phyloP scores from a whole-genome alignment of 2,113 vertebrate genomes.

The Mormyrus iriodes region DNA sequence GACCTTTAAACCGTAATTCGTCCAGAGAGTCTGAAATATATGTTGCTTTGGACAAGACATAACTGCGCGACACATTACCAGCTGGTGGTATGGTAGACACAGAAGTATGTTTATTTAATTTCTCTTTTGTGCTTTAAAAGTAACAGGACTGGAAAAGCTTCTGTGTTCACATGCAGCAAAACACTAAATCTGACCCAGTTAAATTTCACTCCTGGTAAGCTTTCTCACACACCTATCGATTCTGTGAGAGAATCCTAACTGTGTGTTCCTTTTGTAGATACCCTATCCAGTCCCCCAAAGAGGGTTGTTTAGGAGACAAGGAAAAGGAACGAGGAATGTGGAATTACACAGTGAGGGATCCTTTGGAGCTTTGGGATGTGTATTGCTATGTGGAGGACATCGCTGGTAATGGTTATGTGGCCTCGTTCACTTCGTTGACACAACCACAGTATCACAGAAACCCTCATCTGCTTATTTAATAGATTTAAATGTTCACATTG shows the following conservation, averaged over 20 bases:
- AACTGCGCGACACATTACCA: not conserved
- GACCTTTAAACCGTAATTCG: not conserved
- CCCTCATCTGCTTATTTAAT: not conserved
- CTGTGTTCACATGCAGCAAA: not conserved
- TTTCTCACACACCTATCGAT: not conserved
- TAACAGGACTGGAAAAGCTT: not conserved
- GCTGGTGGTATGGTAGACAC: not conserved
- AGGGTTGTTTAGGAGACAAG: constrained; percentile 88
- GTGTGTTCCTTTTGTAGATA: constrained; percentile 59
- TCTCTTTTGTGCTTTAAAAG: not conserved
- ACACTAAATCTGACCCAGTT: not conserved
- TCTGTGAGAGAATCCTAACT: not conserved
- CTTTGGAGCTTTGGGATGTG: constrained; percentile 78
- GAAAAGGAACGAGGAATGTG: constrained; percentile 79
- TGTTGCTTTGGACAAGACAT: not conserved
- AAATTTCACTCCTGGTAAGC: not conserved
- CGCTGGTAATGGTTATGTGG: constrained; percentile 59
- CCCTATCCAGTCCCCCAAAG: constrained; percentile 80
- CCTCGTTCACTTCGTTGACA: not conserved
- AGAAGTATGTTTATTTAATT: not conserved
- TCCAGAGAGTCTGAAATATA: not conserved
- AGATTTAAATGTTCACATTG: not conserved
- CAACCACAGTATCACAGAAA: not conserved
- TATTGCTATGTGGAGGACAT: constrained; percentile 86
- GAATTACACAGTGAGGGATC: constrained; percentile 77